Percentiles rank a stretch among this genome's conserved stretches.
Evolutionary conservation across 2,888 invertebrate genomes (phyloP).

Genomic region (Habrosyne pyritoides): DNA sequence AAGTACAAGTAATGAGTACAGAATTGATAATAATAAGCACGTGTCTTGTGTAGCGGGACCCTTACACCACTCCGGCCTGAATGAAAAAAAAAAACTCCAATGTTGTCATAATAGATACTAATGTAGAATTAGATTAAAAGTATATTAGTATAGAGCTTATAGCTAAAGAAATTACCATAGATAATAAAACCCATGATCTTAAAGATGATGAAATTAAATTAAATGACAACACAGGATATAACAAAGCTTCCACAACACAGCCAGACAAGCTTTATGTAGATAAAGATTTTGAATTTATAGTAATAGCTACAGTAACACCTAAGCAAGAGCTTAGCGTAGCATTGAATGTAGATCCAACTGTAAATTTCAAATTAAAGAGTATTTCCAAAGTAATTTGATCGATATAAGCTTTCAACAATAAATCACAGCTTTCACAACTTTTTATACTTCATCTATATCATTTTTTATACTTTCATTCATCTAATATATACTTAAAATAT

Average conservation of each 20-base stretch:
- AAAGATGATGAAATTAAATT: slow-evolving; percentile 29
- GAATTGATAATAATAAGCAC: slow-evolving; percentile 77
- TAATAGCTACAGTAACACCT: slow-evolving; percentile 48
- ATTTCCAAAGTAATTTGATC: slow-evolving; percentile 19
- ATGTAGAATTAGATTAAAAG: slow-evolving; percentile 55
- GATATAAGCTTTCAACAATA: slow-evolving; percentile 30
- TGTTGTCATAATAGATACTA: slow-evolving; percentile 68
- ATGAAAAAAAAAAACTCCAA: slow-evolving; percentile 51
- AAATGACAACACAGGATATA: slow-evolving; percentile 60
- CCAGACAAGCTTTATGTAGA: slow-evolving; percentile 63
- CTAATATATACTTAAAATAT: slow-evolving; percentile 7
- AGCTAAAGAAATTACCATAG: slow-evolving; percentile 36
- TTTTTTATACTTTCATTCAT: slow-evolving; percentile 20
- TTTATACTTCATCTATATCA: slow-evolving; percentile 24
- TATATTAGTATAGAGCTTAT: slow-evolving; percentile 57
- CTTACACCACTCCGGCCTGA: slow-evolving; percentile 70
- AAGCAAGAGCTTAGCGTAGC: slow-evolving; percentile 42
- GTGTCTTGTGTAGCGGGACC: slow-evolving; percentile 80
- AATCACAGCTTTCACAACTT: slow-evolving; percentile 42
- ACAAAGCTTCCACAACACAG: slow-evolving; percentile 63
- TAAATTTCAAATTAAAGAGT: slow-evolving; percentile 15
- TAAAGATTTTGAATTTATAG: slow-evolving; percentile 39
- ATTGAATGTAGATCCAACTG: slow-evolving; percentile 23
- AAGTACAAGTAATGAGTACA: slow-evolving; percentile 83
- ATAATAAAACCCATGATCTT: slow-evolving; percentile 34